Evolutionary conservation across 2,797 vertebrate species (phyloP).

Genomic region (Propithecus perrieri): DNA sequence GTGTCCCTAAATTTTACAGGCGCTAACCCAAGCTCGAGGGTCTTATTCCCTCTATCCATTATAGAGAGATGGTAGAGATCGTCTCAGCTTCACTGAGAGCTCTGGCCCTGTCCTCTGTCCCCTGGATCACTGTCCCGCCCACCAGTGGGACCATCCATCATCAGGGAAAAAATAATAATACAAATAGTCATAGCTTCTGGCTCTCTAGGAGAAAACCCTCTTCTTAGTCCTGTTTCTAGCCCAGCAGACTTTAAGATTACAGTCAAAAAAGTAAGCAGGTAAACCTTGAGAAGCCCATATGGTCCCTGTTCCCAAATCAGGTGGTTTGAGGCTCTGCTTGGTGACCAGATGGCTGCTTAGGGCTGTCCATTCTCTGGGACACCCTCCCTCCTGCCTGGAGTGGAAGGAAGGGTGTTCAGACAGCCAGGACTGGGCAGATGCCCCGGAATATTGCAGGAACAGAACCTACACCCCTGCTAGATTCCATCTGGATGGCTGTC

Average conservation of each 20-base stretch:
- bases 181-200: neutral
- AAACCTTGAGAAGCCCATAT: constrained; percentile 57
- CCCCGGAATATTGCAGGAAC: constrained; percentile 55
- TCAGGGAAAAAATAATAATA: neutral
- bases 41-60: neutral
- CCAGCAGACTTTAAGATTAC: constrained; percentile 35
- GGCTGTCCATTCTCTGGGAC: constrained; percentile 56
- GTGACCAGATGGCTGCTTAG: constrained; percentile 67
- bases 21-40: neutral
- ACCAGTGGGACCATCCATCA: neutral
- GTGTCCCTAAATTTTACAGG: neutral
- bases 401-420: constrained; percentile 20
- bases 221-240: constrained; percentile 34
- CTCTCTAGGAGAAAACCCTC: neutral
- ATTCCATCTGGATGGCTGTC: constrained; percentile 73
- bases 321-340: constrained; percentile 65
- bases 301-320: constrained; percentile 59
- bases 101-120: neutral
- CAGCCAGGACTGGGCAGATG: constrained; percentile 58
- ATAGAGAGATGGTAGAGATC: neutral
- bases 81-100: neutral
- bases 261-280: constrained; percentile 65
- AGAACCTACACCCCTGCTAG: constrained; percentile 22
- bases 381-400: constrained; percentile 17
- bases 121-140: neutral